Conservation (phyloP, 2,888 invertebrate species). For the Sminthurinus aureus region DNA sequence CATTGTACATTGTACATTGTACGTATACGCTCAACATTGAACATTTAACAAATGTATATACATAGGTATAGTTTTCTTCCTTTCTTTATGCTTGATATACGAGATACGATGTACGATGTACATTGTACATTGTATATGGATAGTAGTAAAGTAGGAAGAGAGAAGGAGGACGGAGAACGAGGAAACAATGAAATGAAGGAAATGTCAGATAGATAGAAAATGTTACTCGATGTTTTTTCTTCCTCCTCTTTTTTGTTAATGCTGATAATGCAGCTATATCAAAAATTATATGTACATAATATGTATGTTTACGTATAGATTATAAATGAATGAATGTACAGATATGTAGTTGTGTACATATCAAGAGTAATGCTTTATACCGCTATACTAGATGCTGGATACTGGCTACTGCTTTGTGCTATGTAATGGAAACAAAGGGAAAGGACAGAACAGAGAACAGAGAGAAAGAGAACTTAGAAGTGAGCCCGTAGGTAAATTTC, state of each 20-base stretch:
- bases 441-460: background rate
- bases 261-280: background rate
- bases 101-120: too few species aligned
- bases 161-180: too few species aligned
- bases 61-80: background rate
- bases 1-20: too few species aligned
- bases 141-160: too few species aligned
- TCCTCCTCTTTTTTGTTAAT: background rate
- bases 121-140: too few species aligned
- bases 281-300: background rate
- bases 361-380: too few species aligned
- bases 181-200: background rate
- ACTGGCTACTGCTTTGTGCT: background rate
- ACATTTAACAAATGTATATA: too few species aligned
- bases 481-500: background rate
- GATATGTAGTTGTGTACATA: too few species aligned
- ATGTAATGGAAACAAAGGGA: background rate
- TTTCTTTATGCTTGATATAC: background rate
- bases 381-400: too few species aligned
- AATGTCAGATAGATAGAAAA: background rate
- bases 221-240: background rate
- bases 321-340: too few species aligned
- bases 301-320: background rate
- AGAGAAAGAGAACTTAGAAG: background rate
- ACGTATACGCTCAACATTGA: too few species aligned